phyloP scores from a whole-genome alignment of 2,888 invertebrate species.

The Neria commutata region DNA sequence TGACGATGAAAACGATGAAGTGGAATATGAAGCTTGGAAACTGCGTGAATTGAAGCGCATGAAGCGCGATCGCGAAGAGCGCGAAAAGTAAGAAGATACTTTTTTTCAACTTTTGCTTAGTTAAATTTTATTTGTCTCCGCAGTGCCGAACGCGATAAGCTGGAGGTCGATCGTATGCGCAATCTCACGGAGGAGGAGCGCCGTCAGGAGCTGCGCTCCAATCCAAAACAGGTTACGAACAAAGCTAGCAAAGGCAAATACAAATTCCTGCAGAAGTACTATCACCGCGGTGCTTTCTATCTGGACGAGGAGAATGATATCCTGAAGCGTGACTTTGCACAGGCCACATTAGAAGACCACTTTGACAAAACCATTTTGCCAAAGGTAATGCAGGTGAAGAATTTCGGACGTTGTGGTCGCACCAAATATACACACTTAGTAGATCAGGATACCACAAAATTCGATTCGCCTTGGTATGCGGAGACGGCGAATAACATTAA shows the following conservation, averaged over 20 bases:
- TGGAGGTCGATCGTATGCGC: conserved; percentile 88
- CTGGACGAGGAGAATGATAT: conserved; percentile 92
- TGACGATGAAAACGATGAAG: conserved; percentile 94
- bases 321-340: conserved; percentile 91
- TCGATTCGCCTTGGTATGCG: conserved; percentile 96
- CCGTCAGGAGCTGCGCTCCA: conserved; percentile 82
- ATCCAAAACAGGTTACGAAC: conserved; percentile 93
- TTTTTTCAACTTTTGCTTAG: neutral
- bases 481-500: conserved; percentile 89
- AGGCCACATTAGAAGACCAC: conserved; percentile 97
- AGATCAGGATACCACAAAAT: conserved; percentile 98
- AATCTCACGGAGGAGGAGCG: conserved; percentile 97
- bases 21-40: conserved; percentile 98
- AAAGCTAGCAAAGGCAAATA: conserved; percentile 97
- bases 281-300: conserved; percentile 98
- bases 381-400: conserved; percentile 99
- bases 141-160: conserved; percentile 83
- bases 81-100: conserved; percentile 78
- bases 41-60: conserved; percentile 93
- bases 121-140: conserved; percentile 40
- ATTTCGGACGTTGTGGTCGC: conserved; percentile 97
- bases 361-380: conserved; percentile 98
- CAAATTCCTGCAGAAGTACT: conserved; percentile 99
- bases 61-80: conserved; percentile 94
- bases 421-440: conserved; percentile 99